phyloP scores from a whole-genome alignment of 2,113 vertebrate genomes.

The Mobula hypostoma region DNA sequence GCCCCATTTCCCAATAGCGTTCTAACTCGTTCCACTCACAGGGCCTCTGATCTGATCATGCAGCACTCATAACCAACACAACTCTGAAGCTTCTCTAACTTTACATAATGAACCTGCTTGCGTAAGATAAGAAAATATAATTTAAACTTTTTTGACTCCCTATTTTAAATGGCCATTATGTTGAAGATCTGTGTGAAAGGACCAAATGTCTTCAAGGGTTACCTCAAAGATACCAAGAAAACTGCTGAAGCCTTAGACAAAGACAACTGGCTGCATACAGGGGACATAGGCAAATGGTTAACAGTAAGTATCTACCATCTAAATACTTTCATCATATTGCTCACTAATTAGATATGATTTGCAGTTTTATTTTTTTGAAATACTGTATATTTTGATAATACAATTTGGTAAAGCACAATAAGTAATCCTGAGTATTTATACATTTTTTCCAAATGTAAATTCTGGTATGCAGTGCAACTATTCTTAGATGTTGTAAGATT shows the following conservation, averaged over 20 bases:
- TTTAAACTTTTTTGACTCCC: not conserved
- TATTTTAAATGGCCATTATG: slow-evolving; percentile 24
- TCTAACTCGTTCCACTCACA: not conserved
- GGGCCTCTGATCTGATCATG: not conserved
- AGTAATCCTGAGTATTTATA: not conserved
- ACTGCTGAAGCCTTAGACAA: slow-evolving; percentile 80
- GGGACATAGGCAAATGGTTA: slow-evolving; percentile 92
- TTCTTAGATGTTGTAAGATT: too few relatives aligned
- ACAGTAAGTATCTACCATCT: slow-evolving; percentile 59
- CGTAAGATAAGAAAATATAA: not conserved
- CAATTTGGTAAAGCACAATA: not conserved
- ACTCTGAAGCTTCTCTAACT: not conserved
- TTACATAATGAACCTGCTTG: not conserved
- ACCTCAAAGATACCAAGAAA: slow-evolving; percentile 83
- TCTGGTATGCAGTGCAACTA: not conserved
- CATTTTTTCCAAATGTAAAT: not conserved
- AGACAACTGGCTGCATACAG: slow-evolving; percentile 91
- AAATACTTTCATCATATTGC: rapidly evolving
- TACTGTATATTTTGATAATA: not conserved
- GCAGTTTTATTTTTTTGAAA: not conserved
- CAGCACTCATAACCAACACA: not conserved
- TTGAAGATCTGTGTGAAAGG: slow-evolving; percentile 92
- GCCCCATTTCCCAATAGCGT: not conserved
- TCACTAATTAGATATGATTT: not conserved
- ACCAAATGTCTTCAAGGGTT: slow-evolving; percentile 95